Base-by-base conservation (phyloP, 2,113 vertebrate species). In the Scomber japonicus region DNA sequence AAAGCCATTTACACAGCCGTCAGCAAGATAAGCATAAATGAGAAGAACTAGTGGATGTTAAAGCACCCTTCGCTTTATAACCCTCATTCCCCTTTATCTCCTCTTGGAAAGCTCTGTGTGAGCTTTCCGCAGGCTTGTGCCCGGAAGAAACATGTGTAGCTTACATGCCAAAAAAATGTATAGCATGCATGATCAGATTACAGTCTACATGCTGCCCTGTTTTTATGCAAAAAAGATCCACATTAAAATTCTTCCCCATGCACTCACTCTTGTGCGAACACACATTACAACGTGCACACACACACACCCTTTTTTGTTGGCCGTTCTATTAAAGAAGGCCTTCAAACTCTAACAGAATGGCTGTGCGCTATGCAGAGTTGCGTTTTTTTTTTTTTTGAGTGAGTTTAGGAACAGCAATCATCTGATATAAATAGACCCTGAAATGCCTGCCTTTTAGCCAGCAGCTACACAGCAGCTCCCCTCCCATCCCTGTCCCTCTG, bases 1-100 rank as follows among this genome's bases (percentile, higher is more conserved):
- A 92, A 91, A 92, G 83, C 83, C 89, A 91, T 93, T 93, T 88
- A 90, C 85, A 81, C 86, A 90, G 14, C 88, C 79, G 88, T 91
- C 89, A 90, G 79, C 67, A 63, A 84, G 84, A 91, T 84, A 82
- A 80, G 85, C 81, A 84, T 86, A 89, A 90, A 93, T 80, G 67
- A 90, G 89, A 83, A 79, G 75, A 87, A 80, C 56, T 45, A 54
- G 55, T 60, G 73, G 80, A 82, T 78, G 81, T 82, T 89, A 80
- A 91, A 79, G 69, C 66, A 44, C 35, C 56, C 63, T 16, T 49
- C 5, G 51, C 73, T 83, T 78, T 71, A 73, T 76, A 78, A 82
- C 53, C 71, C 53, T 70, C 31, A 27, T 81, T 77, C 71, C 30
- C 35, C 44, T 63, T 70, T 70, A 53, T 73, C 56, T 71, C 54